Base-by-base conservation (phyloP, 1,140 invertebrate genomes). In the Atta texana region DNA sequence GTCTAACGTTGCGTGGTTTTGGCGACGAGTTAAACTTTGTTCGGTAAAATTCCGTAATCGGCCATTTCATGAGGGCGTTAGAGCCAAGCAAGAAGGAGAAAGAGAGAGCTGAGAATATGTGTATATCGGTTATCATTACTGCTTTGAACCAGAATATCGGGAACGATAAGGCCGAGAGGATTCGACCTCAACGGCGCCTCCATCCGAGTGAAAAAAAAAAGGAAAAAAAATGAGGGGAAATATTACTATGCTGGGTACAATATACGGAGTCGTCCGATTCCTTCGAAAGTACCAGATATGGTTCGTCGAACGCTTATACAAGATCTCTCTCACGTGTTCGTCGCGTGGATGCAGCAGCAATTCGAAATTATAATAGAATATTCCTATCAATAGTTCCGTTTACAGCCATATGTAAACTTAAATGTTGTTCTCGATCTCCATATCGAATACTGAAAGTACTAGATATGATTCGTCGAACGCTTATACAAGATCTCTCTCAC, bases 1-100 rank as follows among this genome's bases (percentile, higher is more conserved):
- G 3, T 34, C 24, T 44, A 61, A 59, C 5, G n/a, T 74, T 3
- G 44, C 24, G 18, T 53, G 53, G 75, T 88, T 90, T 90, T 21
- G 88, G 78, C 44, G 66, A 28, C 74, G 80, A 90, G 66, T 81
- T 90, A 90, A 90, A 90, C 89, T 90, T 90, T 90, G 89, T 51
- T 69, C 89, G 89, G 89, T 90, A 90, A 90, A 81, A 90, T 90
- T 90, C 89, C 89, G 81, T 72, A 71, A 85, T 90, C 57, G 86
- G 31, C 39, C 39, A 69, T 28, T 49, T 49, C 66, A 44, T 44
- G 77, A 90, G 80, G 69, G 75, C 77, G 57, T 78, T 86, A 85
- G 55, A 59, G 55, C 55, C 64, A 61, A 86, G n/a, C 16, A 12
- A 77, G 39, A 21, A 14, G 64, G 18, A 64, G 18, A 76, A 18